Base-by-base conservation (phyloP, 2,797 vertebrate genomes). In the Xyrichtys novacula region DNA sequence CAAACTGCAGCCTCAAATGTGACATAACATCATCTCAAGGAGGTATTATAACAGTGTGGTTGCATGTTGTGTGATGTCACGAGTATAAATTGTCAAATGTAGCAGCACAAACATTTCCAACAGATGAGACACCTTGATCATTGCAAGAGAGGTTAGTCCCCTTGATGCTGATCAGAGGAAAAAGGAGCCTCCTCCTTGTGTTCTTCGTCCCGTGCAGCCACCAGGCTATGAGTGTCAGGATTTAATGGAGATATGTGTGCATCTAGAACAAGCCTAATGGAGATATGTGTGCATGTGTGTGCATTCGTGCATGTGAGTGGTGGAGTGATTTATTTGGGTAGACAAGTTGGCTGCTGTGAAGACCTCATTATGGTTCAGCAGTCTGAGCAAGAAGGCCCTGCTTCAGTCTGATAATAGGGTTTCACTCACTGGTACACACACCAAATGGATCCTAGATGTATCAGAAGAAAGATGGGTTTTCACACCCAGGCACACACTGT, bases 331-430 rank as follows among this genome's bases (percentile, higher is more conserved):
- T 94, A 94, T 94, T 92, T 88, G 83, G 85, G 83, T 71, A 88
- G 90, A 91, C 90, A 91, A 90, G 80, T 87, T 88, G 89, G 78
- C 84, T 86, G 89, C 86, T 81, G 85, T 86, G 89, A 91, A 88
- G 76, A 92, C 89, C 92, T 94, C 88, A 94, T 94, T 94, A 92
- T 85, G 89, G 88, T 91, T 87, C 81, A 88, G 80, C 76, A 83
- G 85, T 88, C 89, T 85, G 87, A 88, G 87, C 71, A 55, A 81
- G 76, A 81, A 78, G 83, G 83, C 87, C 79, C 84, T 80, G 84
- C 82, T 76, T 84, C 80, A 84, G 79, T 74, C 85, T 85, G 86
- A 89, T 92, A 93, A 93, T 92, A 83, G 87, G 85, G 85, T 93
- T 93, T 93, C 79, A 88, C 84, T 92, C 89, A 87, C 85, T 81